Base-by-base conservation (phyloP, 2,113 vertebrate species). In the Ptyas mucosa region DNA sequence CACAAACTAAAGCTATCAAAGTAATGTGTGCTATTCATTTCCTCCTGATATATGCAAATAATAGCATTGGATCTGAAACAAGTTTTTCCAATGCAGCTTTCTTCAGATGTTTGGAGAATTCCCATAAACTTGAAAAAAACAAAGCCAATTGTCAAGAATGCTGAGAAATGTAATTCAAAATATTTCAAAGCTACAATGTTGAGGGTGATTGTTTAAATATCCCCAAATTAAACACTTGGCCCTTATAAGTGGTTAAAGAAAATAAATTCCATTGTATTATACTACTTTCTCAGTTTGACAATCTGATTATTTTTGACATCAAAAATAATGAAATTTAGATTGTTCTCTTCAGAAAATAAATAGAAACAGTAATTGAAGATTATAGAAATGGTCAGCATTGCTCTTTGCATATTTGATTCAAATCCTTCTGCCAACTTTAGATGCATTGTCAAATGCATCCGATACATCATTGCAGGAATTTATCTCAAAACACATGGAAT, bases 321-420 rank as follows among this genome's bases (percentile, higher is more conserved):
- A 58, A 57, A 43, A 89, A 39, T 21, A 89, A 49, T 14, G 52
- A 34, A 88, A 89, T 43, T 29, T 46, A 55, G 39, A 24, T 18
- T 89, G 12, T 24, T 39, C 15, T 64, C 43, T 46, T 89, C 43
- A 89, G 6, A 49, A 14, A 61, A 24, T 9, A 5, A 85, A 91
- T 57, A 26, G 29, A 26, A 39, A 43, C 43, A 53, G 10, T 53
- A 87, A 29, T 23, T 96, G 94, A 88, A 95, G 92, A 95, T 96
- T 23, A 34, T 51, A 0, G 15, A 90, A 49, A 34, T 91, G 81
- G 81, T 95, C 94, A 94, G 91, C 12, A 81, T 24, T 93, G 54
- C 39, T n/a, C 94, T 92, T 34, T 1, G 4, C 15, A 12, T 23
- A 20, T 52, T 46, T 18, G 18, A 89, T 39, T 61, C 58, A 57